phyloP scores from a whole-genome alignment of 2,888 invertebrate genomes.

The Microplitis deprimator region DNA sequence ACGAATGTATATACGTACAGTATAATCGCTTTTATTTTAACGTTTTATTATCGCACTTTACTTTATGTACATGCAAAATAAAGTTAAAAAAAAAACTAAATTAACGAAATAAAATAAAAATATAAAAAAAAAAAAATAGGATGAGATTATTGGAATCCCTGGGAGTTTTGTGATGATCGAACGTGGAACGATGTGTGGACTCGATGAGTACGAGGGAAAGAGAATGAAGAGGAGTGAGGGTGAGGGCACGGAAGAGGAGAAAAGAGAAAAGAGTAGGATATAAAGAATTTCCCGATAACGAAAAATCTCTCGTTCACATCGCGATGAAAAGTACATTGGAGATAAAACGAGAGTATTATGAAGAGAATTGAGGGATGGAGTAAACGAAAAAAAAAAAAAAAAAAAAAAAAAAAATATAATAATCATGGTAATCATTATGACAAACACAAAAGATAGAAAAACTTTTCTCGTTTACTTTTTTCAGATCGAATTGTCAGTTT shows the following conservation, averaged over 20 bases:
- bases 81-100: neutral
- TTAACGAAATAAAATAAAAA: neutral
- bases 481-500: neutral
- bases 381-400: neutral
- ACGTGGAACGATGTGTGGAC: neutral
- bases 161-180: neutral
- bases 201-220: neutral
- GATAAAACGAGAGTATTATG: slow-evolving; percentile 1
- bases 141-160: slow-evolving; percentile 1
- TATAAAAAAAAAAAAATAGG: neutral
- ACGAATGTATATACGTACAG: neutral
- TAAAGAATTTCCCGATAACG: neutral
- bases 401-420: neutral
- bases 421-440: neutral
- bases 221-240: too few species aligned
- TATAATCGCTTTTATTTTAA: neutral
- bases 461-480: neutral
- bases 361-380: neutral
- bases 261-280: neutral
- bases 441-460: neutral
- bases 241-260: too few species aligned
- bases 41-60: neutral
- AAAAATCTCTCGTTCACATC: neutral
- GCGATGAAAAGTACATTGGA: slow-evolving; percentile 1
- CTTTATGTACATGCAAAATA: neutral